These are phyloP conservation scores for Drosophila pseudotalamancana DNA, from an alignment of 2,888 invertebrate genomes.

Conservation along the genomic window DNA sequence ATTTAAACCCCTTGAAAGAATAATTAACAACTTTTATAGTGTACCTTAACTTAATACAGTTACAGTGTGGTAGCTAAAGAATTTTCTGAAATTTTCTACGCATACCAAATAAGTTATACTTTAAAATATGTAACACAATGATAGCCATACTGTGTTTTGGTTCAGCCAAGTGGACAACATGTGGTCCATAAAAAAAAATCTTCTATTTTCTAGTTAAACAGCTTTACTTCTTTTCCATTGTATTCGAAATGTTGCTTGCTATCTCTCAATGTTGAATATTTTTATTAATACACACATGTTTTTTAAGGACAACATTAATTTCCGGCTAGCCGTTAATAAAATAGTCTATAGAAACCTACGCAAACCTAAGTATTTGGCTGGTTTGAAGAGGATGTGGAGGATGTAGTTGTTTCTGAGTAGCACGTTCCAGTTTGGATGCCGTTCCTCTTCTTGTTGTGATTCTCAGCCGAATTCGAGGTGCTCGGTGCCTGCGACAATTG, in stretches of 20 bases:
- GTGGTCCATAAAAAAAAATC: too few relatives aligned
- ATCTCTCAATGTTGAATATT: not conserved
- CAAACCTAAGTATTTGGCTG: conserved; percentile 39
- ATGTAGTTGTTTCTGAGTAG: conserved; percentile 50
- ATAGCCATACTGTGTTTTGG: not conserved
- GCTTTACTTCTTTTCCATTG: not conserved
- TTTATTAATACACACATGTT: not conserved
- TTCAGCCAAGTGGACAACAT: conserved; percentile 1
- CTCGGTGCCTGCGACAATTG: conserved; percentile 68
- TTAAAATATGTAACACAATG: not conserved
- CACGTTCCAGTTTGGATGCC: conserved; percentile 19
- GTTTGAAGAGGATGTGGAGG: conserved; percentile 53
- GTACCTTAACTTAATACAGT: not conserved
- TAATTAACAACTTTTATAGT: not conserved
- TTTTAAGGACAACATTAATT: not conserved
- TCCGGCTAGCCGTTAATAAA: not conserved
- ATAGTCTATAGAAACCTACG: conserved; percentile 18
- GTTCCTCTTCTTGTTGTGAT: conserved; percentile 39
- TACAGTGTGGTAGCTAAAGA: not conserved
- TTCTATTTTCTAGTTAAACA: not conserved
- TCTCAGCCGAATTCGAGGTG: conserved; percentile 58
- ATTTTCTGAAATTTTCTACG: not conserved
- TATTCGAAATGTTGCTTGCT: not conserved
- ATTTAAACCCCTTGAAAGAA: not conserved
- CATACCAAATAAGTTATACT: not conserved